A percentile compares a stretch with the other conserved stretches of the same genome.
phyloP scores from a whole-genome alignment of 2,797 vertebrate species.

The Tolypeutes matacus region DNA sequence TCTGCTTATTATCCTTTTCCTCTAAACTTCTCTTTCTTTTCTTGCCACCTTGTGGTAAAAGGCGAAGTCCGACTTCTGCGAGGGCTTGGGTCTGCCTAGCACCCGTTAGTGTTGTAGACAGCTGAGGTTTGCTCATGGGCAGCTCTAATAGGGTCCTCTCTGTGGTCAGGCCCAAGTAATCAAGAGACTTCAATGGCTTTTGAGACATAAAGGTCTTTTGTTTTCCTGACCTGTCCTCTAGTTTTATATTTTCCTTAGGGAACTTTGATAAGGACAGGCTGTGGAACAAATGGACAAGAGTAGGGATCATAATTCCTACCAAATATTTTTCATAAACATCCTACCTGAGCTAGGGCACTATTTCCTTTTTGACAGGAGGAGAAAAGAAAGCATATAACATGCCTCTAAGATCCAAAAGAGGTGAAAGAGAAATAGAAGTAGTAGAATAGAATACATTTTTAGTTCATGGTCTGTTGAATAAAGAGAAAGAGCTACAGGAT shows the following conservation, averaged over 20 bases:
- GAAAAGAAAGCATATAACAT: not conserved
- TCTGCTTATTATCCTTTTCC: not conserved
- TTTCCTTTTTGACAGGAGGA: not conserved
- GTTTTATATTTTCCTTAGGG: not conserved
- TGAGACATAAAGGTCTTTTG: not conserved
- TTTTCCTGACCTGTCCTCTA: not conserved
- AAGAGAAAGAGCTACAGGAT: not conserved
- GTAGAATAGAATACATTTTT: not conserved
- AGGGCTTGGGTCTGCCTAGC: not conserved
- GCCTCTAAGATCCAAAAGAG: not conserved
- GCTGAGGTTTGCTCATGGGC: not conserved
- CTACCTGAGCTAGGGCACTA: not conserved
- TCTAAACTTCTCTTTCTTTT: not conserved
- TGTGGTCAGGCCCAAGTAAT: not conserved
- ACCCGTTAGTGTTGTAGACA: not conserved
- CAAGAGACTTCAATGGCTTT: not conserved
- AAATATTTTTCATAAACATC: constrained; percentile 41
- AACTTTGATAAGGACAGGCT: not conserved
- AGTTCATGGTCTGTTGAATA: not conserved
- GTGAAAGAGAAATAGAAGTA: not conserved
- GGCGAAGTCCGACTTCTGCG: not conserved
- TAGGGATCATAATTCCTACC: not conserved
- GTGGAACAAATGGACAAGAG: not conserved
- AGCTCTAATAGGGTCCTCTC: not conserved
- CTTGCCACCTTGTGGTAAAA: not conserved